Evolutionary conservation across 2,888 invertebrate species (phyloP).

Genomic region (Keiferia lycopersicella): DNA sequence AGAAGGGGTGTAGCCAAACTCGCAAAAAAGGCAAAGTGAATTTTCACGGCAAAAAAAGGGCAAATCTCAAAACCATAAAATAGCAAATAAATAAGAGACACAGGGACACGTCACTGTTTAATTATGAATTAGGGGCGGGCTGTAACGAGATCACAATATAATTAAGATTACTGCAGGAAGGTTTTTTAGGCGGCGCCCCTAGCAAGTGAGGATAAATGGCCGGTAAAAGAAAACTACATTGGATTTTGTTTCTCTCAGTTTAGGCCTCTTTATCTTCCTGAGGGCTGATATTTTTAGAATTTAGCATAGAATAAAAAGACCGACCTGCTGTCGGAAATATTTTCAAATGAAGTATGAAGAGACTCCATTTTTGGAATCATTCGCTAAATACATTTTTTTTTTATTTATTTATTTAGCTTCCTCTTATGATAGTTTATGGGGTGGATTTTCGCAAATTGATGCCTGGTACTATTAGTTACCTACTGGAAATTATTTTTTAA

Average conservation of each 20-base stretch:
- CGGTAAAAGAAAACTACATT: slow-evolving; percentile 58
- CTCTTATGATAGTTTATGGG: too few relatives aligned
- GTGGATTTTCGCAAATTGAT: too few relatives aligned
- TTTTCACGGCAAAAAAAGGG: slow-evolving; percentile 56
- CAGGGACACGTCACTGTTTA: slow-evolving; percentile 76
- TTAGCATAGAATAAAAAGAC: slow-evolving; percentile 10
- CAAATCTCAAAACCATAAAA: slow-evolving; percentile 71
- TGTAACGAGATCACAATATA: slow-evolving; percentile 79
- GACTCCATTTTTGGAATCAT: slow-evolving; percentile 22
- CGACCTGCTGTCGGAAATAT: slow-evolving; percentile 15
- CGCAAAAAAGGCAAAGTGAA: slow-evolving; percentile 60
- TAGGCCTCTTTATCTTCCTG: slow-evolving; percentile 14
- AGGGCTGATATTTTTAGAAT: background rate
- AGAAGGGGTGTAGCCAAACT: slow-evolving; percentile 60
- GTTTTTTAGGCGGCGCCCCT: slow-evolving; percentile 60
- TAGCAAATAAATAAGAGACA: slow-evolving; percentile 74
- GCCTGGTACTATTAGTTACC: too few relatives aligned
- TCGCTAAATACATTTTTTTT: too few relatives aligned
- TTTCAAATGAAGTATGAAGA: slow-evolving; percentile 24
- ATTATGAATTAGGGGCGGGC: slow-evolving; percentile 78
- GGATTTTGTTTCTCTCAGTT: slow-evolving; percentile 47
- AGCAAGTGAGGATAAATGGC: slow-evolving; percentile 68
- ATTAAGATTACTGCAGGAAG: slow-evolving; percentile 78
- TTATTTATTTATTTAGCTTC: too few relatives aligned
- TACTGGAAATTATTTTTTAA: slow-evolving; percentile 29